phyloP scores from a whole-genome alignment of 2,797 vertebrate species.

The Hypotaenidia philippensis region DNA sequence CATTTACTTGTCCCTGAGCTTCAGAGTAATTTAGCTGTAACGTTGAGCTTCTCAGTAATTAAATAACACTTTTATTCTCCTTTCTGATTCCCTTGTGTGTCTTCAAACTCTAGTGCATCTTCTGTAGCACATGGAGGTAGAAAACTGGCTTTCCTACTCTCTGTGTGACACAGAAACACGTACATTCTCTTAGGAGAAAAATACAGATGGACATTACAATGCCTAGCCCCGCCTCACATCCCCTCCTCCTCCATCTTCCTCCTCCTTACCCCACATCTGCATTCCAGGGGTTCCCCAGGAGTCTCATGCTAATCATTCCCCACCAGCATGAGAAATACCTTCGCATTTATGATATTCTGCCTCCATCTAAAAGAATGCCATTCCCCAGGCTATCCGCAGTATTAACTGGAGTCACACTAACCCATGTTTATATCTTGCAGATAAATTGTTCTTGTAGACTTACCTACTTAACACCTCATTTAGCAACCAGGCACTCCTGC shows the following conservation, averaged over 20 bases:
- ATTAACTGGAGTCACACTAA: neutral
- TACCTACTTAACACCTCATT: neutral
- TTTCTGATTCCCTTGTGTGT: neutral
- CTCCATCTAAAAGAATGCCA: neutral
- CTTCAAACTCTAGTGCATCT: neutral
- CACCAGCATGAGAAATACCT: neutral
- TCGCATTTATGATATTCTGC: neutral
- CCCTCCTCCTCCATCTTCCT: neutral
- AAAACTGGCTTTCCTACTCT: neutral
- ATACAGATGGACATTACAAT: neutral
- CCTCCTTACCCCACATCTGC: no score
- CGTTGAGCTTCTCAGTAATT: neutral
- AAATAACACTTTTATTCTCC: neutral
- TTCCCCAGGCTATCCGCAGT: neutral
- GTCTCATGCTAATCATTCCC: neutral
- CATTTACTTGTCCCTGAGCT: neutral
- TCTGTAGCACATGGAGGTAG: neutral
- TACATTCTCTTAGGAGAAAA: neutral
- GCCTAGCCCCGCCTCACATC: neutral
- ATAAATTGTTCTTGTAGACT: neutral
- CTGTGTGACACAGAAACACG: neutral
- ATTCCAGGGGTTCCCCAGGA: neutral
- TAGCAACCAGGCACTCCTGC: neutral
- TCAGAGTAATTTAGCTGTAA: neutral
- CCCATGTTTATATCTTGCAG: neutral